Base-by-base conservation (phyloP, 2,113 vertebrate genomes). In the Callorhinus ursinus region DNA sequence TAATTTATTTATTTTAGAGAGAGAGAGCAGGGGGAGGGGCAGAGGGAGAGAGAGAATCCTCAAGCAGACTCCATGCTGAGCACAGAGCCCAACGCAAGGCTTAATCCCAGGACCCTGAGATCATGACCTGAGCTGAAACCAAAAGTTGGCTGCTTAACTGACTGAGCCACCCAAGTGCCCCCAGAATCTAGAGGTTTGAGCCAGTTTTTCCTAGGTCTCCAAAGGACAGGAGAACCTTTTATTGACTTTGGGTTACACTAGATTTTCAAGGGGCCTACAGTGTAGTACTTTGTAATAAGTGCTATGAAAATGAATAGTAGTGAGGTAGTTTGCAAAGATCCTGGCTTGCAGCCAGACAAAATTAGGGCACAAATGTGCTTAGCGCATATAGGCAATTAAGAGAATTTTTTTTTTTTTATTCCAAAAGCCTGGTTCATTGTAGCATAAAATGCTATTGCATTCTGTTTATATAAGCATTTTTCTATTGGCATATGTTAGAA, bases 391-490 rank as follows among this genome's bases (percentile, higher is more conserved):
- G 88, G 46, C 42, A 90, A 84, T 90, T 71, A 91, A 83, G 42
- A 88, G 19, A 61, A 86, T 28, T 74, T 76, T 33, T 67, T 91
- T 91, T 49, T 61, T 91, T 86, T 57, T 83, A 61, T 86, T 81
- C 13, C n/a, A 77, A 36, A 28, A 14, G 82, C 7, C 57, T 89
- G 57, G 53, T 92, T 96, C 22, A 31, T 53, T 89, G 39, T 93
- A 89, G 61, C 89, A 92, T 85, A 96, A 95, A 91, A 96, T 94
- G 63, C 7, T 80, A 42, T 71, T 36, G 15, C 13, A 74, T 85
- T 95, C 59, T 96, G 79, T 92, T 95, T 81, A 65, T 65, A 59
- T 28, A 89, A 92, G 51, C 42, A 83, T 89, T 85, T 97, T 94
- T 93, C 82, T 89, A 71, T 55, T 79, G 67, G 83, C 55, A n/a